Evolutionary conservation across 2,888 invertebrate genomes (phyloP), one percentile per base, ranked within the genome.

Genomic region (Desoria tigrina): DNA sequence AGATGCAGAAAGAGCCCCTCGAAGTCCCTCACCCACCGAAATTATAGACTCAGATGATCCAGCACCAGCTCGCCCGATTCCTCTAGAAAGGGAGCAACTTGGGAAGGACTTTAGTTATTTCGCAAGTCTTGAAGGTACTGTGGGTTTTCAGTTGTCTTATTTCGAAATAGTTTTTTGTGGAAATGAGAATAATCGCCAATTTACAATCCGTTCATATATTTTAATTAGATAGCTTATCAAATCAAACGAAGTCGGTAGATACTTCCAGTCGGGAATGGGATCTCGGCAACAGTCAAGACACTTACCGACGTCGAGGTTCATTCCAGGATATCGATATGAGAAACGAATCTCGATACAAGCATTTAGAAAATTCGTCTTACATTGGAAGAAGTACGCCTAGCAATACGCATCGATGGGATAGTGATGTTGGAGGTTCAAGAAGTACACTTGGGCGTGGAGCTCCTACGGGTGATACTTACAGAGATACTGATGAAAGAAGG

Each of bases 271-370:
- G 6, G 21, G n/a, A 45, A 6, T 57, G 56, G 56, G 56, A n/a
- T 18, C 6, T 23, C 2, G 23, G 18, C 11, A 27, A 26, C 45
- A 27, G 16, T 23, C 2, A 23, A 4, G 23, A 27, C 24, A 27
- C 24, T 26, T 42, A 11, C 24, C 4, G n/a, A 3, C 18, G 55
- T 18, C 11, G 32, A 18, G 32, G 18, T 28, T 39, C 57, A 23
- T 26, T 16, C 27, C 27, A 45, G 23, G 60, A 60, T 21, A 37
- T 51, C 18, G 60, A 60, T 21, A 60, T 60, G 60, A 45, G 60
- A n/a, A 21, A 23, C 32, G 51, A 28, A 24, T 32, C 55, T 51
- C 28, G 23, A 3, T 57, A 4, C 42, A 37, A 39, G n/a, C 60
- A 27, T 2, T 28, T 32, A 4, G 37, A n/a, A 16, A 45, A 58